Evolutionary conservation across 2,888 invertebrate genomes (phyloP).

Genomic region (Strigamia maritima): DNA sequence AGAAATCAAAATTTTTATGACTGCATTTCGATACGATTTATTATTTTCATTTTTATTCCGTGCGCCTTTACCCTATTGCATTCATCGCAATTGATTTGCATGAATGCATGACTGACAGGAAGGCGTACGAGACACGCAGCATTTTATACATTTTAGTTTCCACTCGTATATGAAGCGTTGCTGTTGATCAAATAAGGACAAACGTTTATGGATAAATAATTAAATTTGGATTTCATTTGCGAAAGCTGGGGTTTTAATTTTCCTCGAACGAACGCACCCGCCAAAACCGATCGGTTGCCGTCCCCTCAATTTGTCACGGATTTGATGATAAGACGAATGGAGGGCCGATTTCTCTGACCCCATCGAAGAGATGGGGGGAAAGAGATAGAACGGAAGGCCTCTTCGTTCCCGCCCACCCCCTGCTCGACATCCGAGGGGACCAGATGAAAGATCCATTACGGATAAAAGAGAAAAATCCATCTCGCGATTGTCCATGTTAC

Average conservation of each 20-base stretch:
- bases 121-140: neutral
- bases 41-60: no score
- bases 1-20: neutral
- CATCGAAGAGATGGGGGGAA: neutral
- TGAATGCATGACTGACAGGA: neutral
- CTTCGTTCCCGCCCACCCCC: neutral
- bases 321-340: conserved; percentile 19
- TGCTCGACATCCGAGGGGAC: neutral
- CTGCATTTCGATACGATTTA: neutral
- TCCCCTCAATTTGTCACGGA: conserved; percentile 4
- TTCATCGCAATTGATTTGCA: neutral
- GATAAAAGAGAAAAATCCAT: neutral
- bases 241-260: conserved; percentile 10
- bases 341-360: neutral
- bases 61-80: neutral
- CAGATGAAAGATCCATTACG: conserved; percentile 1
- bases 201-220: conserved; percentile 27
- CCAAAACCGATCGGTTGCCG: neutral
- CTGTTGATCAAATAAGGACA: neutral
- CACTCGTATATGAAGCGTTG: neutral
- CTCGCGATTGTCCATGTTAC: conserved; percentile 4
- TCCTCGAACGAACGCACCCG: neutral
- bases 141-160: neutral
- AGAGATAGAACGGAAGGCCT: conserved; percentile 4
- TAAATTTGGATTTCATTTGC: conserved; percentile 22